Conservation (phyloP, 2,113 vertebrate species). For the Bubalus kerabau region DNA sequence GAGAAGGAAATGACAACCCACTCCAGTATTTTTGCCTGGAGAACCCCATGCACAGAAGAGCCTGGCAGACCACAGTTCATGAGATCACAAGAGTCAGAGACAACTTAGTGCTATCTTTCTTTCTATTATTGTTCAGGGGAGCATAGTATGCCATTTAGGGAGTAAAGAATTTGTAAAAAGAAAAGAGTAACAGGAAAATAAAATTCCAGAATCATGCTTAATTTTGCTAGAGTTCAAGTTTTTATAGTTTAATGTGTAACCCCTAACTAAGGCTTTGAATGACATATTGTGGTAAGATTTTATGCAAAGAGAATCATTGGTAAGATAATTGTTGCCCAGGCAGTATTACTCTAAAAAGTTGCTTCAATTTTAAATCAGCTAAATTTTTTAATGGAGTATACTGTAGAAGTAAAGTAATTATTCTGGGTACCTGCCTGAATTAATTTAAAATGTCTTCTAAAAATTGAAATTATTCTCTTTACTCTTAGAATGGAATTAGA, state of each 20-base stretch:
- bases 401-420: not conserved
- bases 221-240: constrained; percentile 13
- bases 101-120: not conserved
- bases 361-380: constrained; percentile 13
- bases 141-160: not conserved
- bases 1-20: not conserved
- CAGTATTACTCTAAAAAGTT: constrained; percentile 8
- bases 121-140: not conserved
- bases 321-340: constrained; percentile 17
- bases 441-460: constrained; percentile 14
- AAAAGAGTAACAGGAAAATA: constrained; percentile 11
- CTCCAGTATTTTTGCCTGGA: not conserved
- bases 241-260: not conserved
- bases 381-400: not conserved
- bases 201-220: not conserved
- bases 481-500: not conserved
- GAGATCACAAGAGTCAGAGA: not conserved
- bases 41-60: not conserved
- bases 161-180: constrained; percentile 18
- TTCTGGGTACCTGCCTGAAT: not conserved
- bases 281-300: constrained; percentile 1
- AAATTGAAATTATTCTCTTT: not conserved
- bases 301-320: not conserved
- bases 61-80: not conserved
- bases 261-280: not conserved